phyloP scores from a whole-genome alignment of 2,888 invertebrate species.

The Pammene fasciana region DNA sequence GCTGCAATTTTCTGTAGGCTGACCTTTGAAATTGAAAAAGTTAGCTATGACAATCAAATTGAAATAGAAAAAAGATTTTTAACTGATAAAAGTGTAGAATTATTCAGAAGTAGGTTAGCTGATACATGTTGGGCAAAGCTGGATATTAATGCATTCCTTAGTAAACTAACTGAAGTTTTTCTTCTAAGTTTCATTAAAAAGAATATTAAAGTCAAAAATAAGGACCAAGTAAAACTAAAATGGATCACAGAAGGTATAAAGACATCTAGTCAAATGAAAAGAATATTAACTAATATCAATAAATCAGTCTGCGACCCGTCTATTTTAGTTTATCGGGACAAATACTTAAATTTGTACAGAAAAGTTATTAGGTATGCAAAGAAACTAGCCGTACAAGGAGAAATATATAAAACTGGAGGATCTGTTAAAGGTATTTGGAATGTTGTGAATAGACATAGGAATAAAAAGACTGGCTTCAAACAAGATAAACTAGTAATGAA shows the following conservation, averaged over 20 bases:
- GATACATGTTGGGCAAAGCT: background rate
- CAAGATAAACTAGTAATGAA: no score
- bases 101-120: constrained; percentile 1
- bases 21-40: background rate
- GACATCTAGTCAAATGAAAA: constrained; percentile 1
- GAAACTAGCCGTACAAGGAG: background rate
- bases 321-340: background rate
- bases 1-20: constrained; percentile 12
- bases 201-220: background rate
- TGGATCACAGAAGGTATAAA: background rate
- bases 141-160: background rate
- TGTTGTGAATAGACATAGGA: constrained; percentile 3
- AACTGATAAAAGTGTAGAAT: background rate
- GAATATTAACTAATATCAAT: background rate
- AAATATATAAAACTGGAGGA: background rate
- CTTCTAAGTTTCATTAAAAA: background rate
- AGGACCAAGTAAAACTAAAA: background rate
- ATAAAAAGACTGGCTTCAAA: background rate
- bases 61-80: background rate
- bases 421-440: no score
- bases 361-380: background rate
- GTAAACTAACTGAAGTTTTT: background rate
- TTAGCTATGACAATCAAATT: background rate
- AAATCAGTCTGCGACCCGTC: background rate
- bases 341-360: background rate